phyloP scores from a whole-genome alignment of 2,888 invertebrate genomes.

The Gibbula magus region DNA sequence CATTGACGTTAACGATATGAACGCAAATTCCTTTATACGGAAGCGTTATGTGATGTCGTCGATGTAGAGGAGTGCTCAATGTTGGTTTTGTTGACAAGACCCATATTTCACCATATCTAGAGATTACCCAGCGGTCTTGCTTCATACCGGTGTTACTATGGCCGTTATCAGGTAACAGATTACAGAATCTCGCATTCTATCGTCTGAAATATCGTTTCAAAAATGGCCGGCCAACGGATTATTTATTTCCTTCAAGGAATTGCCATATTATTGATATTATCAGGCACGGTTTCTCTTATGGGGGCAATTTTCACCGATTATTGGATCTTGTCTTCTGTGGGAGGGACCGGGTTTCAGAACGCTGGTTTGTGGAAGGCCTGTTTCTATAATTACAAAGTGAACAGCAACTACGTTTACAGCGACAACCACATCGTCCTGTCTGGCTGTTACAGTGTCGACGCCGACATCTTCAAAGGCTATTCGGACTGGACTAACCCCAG shows the following conservation, averaged over 20 bases:
- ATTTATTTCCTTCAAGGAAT: background rate
- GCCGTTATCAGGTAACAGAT: background rate
- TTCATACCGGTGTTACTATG: too few species aligned
- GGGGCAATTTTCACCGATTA: background rate
- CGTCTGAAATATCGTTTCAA: background rate
- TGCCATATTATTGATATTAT: background rate
- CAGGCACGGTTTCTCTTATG: background rate
- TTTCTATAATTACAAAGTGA: background rate
- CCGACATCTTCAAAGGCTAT: background rate
- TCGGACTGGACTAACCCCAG: background rate
- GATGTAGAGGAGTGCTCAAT: too few species aligned
- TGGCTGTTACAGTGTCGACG: background rate
- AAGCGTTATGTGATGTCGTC: too few species aligned
- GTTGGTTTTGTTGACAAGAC: too few species aligned
- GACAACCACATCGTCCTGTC: background rate
- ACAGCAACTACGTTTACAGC: background rate
- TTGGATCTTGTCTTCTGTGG: background rate
- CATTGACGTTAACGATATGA: too few species aligned
- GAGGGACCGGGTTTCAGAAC: background rate
- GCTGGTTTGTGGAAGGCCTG: background rate
- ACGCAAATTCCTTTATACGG: too few species aligned
- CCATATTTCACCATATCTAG: too few species aligned
- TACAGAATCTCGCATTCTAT: background rate
- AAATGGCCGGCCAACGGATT: background rate
- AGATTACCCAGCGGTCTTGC: too few species aligned